Conservation (phyloP, 2,113 vertebrate genomes). For the Epinephelus lanceolatus region DNA sequence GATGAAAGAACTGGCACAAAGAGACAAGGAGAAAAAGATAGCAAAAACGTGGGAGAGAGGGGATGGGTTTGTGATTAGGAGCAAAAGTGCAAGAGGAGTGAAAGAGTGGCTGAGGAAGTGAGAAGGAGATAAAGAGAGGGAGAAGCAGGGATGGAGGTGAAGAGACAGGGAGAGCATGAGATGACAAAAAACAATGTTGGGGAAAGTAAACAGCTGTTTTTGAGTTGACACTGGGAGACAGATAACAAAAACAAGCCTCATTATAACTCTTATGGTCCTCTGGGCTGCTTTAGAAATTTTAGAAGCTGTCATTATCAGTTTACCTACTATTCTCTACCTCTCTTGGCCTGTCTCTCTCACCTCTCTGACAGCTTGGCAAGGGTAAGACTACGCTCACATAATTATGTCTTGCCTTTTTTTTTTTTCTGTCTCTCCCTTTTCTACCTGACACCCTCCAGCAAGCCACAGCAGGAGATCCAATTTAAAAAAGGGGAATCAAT, state of each 20-base stretch:
- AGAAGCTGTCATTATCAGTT: conserved; percentile 49
- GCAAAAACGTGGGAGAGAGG: background rate
- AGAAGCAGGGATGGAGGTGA: background rate
- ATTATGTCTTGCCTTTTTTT: conserved; percentile 32
- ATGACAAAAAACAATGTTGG: conserved; percentile 20
- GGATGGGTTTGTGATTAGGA: conserved; percentile 13
- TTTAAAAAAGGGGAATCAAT: conserved; percentile 40
- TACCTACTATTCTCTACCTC: conserved; percentile 23
- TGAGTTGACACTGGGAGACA: conserved; percentile 39
- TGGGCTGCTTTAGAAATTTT: conserved; percentile 43
- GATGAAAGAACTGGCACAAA: background rate
- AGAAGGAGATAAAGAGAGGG: background rate
- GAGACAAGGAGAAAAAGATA: background rate
- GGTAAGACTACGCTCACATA: conserved; percentile 37
- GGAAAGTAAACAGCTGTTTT: conserved; percentile 51
- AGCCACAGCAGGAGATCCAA: conserved; percentile 37
- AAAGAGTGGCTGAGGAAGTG: background rate
- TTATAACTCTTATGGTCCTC: conserved; percentile 35
- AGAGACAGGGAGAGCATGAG: background rate
- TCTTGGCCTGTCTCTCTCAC: conserved; percentile 13
- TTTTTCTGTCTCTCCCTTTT: conserved; percentile 7
- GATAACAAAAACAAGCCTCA: conserved; percentile 54
- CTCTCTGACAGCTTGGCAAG: conserved; percentile 39
- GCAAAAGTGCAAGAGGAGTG: conserved; percentile 14
- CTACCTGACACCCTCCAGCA: conserved; percentile 35